A percentile compares a stretch with the other conserved stretches of the same genome.
Conservation (phyloP, 2,113 vertebrate genomes). For the Onychorhynchus coronatus region DNA sequence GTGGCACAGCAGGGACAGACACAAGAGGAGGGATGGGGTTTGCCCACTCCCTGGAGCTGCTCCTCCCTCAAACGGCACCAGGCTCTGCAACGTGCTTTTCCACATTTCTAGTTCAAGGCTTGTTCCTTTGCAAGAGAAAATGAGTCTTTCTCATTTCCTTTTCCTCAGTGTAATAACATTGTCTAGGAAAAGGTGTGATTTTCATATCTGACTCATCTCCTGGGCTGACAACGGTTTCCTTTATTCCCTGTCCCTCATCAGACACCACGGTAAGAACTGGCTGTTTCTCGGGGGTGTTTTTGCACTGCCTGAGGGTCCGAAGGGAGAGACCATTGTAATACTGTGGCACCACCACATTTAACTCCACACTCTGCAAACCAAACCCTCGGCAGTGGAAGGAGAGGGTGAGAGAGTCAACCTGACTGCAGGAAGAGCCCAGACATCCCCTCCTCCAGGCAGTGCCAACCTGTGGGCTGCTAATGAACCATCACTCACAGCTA, state of each 20-base stretch:
- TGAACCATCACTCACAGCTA: conserved; percentile 33
- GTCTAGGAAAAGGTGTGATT: conserved; percentile 29
- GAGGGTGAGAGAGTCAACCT: background rate
- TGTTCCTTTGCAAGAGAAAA: background rate
- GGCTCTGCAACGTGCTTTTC: background rate
- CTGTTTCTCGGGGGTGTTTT: background rate
- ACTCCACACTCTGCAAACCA: background rate
- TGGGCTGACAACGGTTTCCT: conserved; percentile 18
- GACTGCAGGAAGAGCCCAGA: background rate
- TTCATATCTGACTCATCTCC: conserved; percentile 59
- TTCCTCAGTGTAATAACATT: conserved; percentile 2
- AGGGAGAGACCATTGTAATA: background rate
- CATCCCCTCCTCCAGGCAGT: background rate
- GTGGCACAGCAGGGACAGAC: background rate
- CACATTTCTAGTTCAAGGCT: background rate
- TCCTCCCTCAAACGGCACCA: background rate
- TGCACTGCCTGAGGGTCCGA: background rate
- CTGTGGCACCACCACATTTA: background rate
- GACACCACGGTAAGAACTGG: background rate
- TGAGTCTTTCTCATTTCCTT: conserved; percentile 17
- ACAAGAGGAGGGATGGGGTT: background rate
- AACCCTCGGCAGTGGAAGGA: background rate
- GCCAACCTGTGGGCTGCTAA: conserved; percentile 37
- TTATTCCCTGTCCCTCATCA: background rate
- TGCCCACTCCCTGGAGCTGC: background rate